Conservation (phyloP, 2,888 invertebrate species). For the Synergus itoensis region DNA sequence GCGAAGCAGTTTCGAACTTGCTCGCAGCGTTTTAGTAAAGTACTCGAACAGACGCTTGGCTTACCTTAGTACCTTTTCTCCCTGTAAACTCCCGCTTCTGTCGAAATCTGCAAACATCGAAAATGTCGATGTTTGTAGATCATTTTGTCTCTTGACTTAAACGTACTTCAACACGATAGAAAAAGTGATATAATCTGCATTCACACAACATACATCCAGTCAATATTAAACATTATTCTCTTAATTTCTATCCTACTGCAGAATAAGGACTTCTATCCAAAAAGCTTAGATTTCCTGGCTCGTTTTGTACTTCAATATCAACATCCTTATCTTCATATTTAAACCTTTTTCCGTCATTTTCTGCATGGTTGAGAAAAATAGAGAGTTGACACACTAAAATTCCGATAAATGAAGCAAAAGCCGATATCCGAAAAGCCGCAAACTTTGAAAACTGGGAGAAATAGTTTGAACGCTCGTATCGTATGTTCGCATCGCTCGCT, state of each 20-base stretch:
- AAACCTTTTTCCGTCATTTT: neutral
- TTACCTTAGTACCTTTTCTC: slow-evolving; percentile 26
- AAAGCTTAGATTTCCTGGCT: no score
- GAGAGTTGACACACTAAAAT: neutral
- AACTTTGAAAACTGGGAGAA: slow-evolving; percentile 22
- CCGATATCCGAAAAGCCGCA: slow-evolving; percentile 12
- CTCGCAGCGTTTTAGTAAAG: slow-evolving; percentile 62
- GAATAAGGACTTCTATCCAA: no score
- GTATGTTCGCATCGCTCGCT: slow-evolving; percentile 38
- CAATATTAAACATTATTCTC: no score
- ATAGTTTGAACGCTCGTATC: slow-evolving; percentile 37
- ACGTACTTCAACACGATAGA: neutral
- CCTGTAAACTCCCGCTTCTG: neutral
- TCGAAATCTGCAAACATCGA: neutral
- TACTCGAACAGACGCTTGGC: slow-evolving; percentile 61
- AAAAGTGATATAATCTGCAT: neutral
- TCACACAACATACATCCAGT: no score
- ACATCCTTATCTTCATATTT: no score
- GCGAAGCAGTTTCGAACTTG: slow-evolving; percentile 73
- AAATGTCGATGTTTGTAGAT: neutral
- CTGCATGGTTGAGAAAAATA: neutral
- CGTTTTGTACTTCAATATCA: no score
- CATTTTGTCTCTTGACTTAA: neutral
- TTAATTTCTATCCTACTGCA: no score
- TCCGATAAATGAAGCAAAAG: slow-evolving; percentile 13